Evolutionary conservation across 92 coral and sea anemone genomes (phyloP).

Genomic region (Actinostola sp.): DNA sequence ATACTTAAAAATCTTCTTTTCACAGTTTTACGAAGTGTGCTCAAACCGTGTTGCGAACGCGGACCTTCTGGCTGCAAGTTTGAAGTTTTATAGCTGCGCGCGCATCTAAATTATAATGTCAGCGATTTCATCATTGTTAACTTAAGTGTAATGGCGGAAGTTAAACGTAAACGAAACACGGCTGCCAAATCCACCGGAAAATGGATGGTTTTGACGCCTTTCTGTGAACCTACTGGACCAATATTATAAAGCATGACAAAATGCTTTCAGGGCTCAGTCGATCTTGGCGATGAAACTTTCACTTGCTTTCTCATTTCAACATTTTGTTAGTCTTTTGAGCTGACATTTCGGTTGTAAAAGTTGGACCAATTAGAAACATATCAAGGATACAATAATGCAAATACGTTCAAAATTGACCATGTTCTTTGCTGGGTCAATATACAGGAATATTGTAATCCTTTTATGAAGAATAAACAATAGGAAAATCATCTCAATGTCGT

Average conservation of each 20-base stretch:
- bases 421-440: background rate
- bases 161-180: slow-evolving; percentile 8
- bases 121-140: slow-evolving; percentile 13
- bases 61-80: background rate
- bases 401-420: background rate
- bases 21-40: slow-evolving; percentile 9
- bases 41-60: slow-evolving; percentile 3
- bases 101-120: slow-evolving; percentile 9
- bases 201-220: slow-evolving; percentile 11
- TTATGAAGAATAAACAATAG: slow-evolving; percentile 2
- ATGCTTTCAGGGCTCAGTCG: background rate
- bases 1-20: background rate
- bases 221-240: background rate
- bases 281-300: background rate
- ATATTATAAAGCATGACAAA: background rate
- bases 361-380: background rate
- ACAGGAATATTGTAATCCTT: background rate
- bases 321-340: too few relatives aligned
- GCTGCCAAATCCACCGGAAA: slow-evolving; percentile 15
- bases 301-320: background rate
- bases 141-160: slow-evolving; percentile 25
- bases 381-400: background rate
- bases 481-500: background rate
- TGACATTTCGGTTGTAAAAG: too few relatives aligned
- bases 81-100: slow-evolving; percentile 16